phyloP scores from a whole-genome alignment of 1,140 invertebrate species.

The Berghia stephanieae region DNA sequence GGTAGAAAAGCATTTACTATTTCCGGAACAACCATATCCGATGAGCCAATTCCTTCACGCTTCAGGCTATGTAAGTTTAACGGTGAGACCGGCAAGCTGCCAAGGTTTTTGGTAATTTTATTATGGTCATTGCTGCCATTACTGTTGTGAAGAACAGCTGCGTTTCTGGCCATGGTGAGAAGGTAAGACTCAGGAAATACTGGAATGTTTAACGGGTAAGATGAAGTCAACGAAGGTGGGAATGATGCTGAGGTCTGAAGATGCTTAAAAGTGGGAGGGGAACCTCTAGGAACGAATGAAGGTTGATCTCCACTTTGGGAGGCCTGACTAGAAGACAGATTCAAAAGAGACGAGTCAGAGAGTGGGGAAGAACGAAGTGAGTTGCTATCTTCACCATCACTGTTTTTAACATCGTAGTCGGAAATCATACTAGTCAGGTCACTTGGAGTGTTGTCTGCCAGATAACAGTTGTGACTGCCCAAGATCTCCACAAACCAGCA shows the following conservation, averaged over 20 bases:
- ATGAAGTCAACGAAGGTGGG: constrained; percentile 24
- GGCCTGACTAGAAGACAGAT: background rate
- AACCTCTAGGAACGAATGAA: constrained; percentile 2
- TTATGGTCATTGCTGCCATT: no score
- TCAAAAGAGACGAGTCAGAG: background rate
- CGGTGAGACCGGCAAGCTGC: no score
- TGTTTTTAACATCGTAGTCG: constrained; percentile 32
- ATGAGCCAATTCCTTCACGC: no score
- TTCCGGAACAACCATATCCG: constrained; percentile 22
- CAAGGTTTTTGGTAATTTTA: no score
- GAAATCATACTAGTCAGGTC: constrained; percentile 27
- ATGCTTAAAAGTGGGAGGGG: constrained; percentile 21
- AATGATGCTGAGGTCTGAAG: constrained; percentile 22
- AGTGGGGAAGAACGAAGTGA: constrained; percentile 11
- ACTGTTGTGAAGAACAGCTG: background rate
- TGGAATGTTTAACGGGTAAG: constrained; percentile 33
- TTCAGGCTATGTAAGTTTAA: no score
- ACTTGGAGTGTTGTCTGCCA: constrained; percentile 14
- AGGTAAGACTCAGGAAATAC: constrained; percentile 38
- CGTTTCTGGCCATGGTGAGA: constrained; percentile 20
- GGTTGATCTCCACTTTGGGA: constrained; percentile 30
- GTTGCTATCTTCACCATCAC: constrained; percentile 20
- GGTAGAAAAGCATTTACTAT: constrained; percentile 25
- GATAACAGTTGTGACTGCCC: constrained; percentile 48
- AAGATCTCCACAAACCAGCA: constrained; percentile 61